Evolutionary conservation across 2,797 vertebrate genomes (phyloP).

Genomic region (Catostomus latipinnis): DNA sequence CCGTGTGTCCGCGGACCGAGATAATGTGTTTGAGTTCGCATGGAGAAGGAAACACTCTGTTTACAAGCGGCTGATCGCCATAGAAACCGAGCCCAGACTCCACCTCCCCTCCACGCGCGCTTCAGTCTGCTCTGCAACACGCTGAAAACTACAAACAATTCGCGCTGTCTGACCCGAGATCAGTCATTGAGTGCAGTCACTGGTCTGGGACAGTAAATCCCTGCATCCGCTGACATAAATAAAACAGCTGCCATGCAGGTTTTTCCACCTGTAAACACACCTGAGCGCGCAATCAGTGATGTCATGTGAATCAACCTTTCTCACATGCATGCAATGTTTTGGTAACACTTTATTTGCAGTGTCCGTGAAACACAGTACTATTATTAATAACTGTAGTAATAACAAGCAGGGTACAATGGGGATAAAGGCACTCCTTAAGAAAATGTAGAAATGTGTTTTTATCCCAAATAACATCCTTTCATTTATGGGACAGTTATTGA

Average conservation of each 20-base stretch:
- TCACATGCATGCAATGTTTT: background rate
- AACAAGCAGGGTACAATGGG: no score
- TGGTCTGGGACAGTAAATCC: background rate
- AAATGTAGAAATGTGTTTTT: no score
- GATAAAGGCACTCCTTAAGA: no score
- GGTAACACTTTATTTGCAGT: no score
- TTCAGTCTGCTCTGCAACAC: constrained; percentile 41
- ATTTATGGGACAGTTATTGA: no score
- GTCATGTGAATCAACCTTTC: background rate
- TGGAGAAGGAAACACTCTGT: constrained; percentile 51
- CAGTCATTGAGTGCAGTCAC: background rate
- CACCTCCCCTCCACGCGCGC: constrained; percentile 56
- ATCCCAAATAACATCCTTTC: no score
- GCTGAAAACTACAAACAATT: background rate
- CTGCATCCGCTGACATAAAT: background rate
- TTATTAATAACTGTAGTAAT: no score
- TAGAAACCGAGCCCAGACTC: constrained; percentile 65
- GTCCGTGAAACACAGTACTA: no score
- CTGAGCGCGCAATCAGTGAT: background rate
- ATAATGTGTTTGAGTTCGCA: constrained; percentile 41
- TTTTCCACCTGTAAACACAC: background rate
- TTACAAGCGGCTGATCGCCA: constrained; percentile 62
- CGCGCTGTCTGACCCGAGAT: constrained; percentile 8
- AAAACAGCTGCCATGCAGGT: no score
- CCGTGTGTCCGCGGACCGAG: background rate